Evolutionary conservation across 2,113 vertebrate genomes (phyloP).

Genomic region (Bothrops jararaca): DNA sequence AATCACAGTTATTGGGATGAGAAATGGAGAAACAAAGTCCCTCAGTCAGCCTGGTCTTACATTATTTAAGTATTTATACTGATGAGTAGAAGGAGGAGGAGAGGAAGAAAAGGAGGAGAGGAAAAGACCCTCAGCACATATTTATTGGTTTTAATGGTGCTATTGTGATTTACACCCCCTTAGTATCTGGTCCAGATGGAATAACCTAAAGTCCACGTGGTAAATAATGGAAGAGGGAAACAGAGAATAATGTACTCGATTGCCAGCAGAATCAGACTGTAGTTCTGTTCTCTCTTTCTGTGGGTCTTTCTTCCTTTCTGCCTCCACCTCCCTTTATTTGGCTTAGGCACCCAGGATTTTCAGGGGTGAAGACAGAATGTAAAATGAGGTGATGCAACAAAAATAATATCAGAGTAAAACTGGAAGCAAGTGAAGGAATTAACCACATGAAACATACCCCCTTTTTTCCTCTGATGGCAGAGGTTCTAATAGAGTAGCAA

Average conservation of each 20-base stretch:
- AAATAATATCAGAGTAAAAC: slow-evolving; percentile 50
- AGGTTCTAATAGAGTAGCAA: slow-evolving; percentile 25
- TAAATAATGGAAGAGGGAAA: slow-evolving; percentile 42
- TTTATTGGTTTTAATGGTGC: slow-evolving; percentile 34
- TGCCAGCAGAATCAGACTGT: slow-evolving; percentile 1
- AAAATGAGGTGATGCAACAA: slow-evolving; percentile 40
- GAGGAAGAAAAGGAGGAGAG: neutral
- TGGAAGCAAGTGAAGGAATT: slow-evolving; percentile 27
- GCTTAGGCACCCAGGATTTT: slow-evolving; percentile 34
- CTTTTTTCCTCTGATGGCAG: neutral
- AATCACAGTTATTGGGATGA: neutral
- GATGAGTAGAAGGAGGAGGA: slow-evolving; percentile 17
- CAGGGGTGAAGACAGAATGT: slow-evolving; percentile 41
- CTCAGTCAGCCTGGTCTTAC: neutral
- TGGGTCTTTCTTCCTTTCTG: neutral
- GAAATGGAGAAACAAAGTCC: neutral
- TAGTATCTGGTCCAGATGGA: slow-evolving; percentile 39
- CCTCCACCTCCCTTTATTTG: neutral
- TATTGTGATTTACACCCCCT: slow-evolving; percentile 45
- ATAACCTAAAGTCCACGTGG: slow-evolving; percentile 25
- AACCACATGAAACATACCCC: slow-evolving; percentile 52
- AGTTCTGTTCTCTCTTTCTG: neutral
- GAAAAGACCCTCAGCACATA: slow-evolving; percentile 44
- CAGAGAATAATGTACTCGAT: slow-evolving; percentile 19
- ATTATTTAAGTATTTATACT: slow-evolving; percentile 38